Conservation (phyloP, 2,113 vertebrate genomes). For the Centropristis striata region DNA sequence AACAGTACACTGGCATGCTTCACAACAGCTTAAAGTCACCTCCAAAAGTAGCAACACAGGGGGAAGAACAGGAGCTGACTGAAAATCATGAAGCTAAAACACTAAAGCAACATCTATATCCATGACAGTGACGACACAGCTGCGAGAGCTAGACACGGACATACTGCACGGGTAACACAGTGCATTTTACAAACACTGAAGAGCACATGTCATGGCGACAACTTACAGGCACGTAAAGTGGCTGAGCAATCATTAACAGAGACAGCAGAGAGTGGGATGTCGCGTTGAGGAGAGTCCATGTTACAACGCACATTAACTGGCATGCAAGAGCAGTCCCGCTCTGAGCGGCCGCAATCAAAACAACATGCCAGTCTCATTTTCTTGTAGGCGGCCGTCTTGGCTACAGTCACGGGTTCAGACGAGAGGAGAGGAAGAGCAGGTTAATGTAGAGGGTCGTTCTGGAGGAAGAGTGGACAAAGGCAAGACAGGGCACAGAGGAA, state of each 20-base stretch:
- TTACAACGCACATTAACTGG: conserved; percentile 96
- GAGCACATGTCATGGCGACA: conserved; percentile 81
- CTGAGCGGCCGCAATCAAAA: conserved; percentile 97
- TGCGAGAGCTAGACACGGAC: conserved; percentile 49
- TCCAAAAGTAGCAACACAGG: conserved; percentile 50
- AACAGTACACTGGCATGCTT: conserved; percentile 62
- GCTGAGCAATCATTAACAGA: conserved; percentile 98
- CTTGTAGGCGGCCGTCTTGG: conserved; percentile 96
- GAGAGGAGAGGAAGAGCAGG: conserved; percentile 93
- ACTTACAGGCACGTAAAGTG: conserved; percentile 99
- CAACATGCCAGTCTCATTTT: conserved; percentile 98
- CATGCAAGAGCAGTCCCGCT: conserved; percentile 96
- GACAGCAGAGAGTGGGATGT: conserved; percentile 96
- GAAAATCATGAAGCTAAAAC: conserved; percentile 16
- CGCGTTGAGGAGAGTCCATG: conserved; percentile 93
- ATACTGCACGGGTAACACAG: conserved; percentile 51
- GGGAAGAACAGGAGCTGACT: not conserved
- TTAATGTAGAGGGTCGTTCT: conserved; percentile 91
- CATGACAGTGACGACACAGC: conserved; percentile 48
- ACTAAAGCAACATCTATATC: conserved; percentile 57
- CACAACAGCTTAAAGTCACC: conserved; percentile 53
- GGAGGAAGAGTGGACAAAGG: conserved; percentile 72
- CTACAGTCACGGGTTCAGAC: conserved; percentile 92
- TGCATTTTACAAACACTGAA: conserved; percentile 64
- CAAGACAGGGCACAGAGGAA: conserved; percentile 68